These are phyloP conservation scores for Turritopsis dohrnii DNA, from an alignment of 30 jellyfish, hydroid and myxozoan species.

Conservation along the genomic window DNA sequence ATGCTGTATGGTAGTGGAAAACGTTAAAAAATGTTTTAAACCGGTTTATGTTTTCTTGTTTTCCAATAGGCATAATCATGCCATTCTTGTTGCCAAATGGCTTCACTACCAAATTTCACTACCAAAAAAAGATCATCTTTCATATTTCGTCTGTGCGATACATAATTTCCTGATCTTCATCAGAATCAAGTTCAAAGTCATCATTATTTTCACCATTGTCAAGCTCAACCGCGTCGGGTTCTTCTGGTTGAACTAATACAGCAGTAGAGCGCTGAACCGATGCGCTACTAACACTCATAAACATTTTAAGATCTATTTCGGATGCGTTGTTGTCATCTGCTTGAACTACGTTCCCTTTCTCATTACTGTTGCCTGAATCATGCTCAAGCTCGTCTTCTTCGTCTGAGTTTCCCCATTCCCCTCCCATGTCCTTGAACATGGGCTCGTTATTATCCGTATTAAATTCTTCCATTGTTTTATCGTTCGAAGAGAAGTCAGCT, in stretches of 20 bases:
- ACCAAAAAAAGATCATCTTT: too few relatives aligned
- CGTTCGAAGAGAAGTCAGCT: slow-evolving; percentile 8
- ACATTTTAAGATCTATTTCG: neutral
- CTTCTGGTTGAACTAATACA: neutral
- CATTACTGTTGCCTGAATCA: too few relatives aligned
- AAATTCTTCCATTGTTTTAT: neutral
- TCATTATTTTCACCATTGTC: neutral
- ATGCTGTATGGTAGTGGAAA: too few relatives aligned
- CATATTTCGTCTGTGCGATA: neutral
- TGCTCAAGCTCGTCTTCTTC: neutral
- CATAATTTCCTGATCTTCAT: slow-evolving; percentile 16
- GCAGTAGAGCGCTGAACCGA: neutral
- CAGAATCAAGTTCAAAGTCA: neutral
- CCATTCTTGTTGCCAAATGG: too few relatives aligned
- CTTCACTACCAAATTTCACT: too few relatives aligned
- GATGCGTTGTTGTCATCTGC: neutral
- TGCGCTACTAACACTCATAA: neutral
- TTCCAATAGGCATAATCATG: too few relatives aligned
- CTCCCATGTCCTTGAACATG: neutral
- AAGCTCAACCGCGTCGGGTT: neutral
- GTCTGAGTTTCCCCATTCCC: neutral
- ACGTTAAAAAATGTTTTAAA: too few relatives aligned
- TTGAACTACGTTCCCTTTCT: neutral
- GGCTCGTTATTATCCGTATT: neutral
- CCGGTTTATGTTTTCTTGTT: too few relatives aligned